Evolutionary conservation across 1,140 invertebrate genomes (phyloP), one percentile per base, ranked within the genome.

Genomic region (Harlomillsia oculata): DNA sequence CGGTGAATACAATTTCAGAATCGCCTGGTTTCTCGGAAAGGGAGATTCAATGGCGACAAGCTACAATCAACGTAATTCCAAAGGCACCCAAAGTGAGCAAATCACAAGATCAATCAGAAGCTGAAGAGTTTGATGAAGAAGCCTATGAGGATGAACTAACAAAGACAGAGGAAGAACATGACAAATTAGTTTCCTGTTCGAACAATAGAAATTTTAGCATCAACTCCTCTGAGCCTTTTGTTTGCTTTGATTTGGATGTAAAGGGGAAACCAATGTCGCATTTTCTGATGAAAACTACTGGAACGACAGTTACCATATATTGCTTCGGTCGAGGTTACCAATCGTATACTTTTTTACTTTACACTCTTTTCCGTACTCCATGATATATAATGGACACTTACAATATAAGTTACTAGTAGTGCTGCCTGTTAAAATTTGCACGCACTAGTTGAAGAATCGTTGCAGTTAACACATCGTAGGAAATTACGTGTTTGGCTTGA

Each of bases 291-390:
- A 50, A 40, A 29, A 25, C 59, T 29, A 53, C 59, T 6, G 63
- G 63, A 25, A 26, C 39, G 5, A 49, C 59, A 3, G 56, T 44
- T 2, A 56, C 48, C 9, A 58, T 65, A n/a, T 41, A 39, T 36
- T 65, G 63, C 16, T 53, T 57, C 44, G 59, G 46, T 21, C 59
- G 45, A 62, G 63, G 63, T 62, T 29, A 39, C 14, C 14, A 28
- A 44, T 36, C 28, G 11, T 50, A 25, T n/a, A n/a, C n/a, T n/a
- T n/a, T n/a, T n/a, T n/a, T n/a, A n/a, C n/a, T n/a, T n/a, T n/a
- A n/a, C n/a, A n/a, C n/a, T n/a, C n/a, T n/a, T n/a, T n/a, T n/a
- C n/a, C n/a, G n/a, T n/a, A n/a, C n/a, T n/a, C n/a, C n/a, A n/a
- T n/a, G n/a, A n/a, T n/a, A n/a, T n/a, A n/a, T n/a, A n/a, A n/a